A percentile compares a stretch with the other conserved stretches of the same genome.
Conservation (phyloP, 92 coral and sea anemone genomes). For the Heteractis magnifica region DNA sequence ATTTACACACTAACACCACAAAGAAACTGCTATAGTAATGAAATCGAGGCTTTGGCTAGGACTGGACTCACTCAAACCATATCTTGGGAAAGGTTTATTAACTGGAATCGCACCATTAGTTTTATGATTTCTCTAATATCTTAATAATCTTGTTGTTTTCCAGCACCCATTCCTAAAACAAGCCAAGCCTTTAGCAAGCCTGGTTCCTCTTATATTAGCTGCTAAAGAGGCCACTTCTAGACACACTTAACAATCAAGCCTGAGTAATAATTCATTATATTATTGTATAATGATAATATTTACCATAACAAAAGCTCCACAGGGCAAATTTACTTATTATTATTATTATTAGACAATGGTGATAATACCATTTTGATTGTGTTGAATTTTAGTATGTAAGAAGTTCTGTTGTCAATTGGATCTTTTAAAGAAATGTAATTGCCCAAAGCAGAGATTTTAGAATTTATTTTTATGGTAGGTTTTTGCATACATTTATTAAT, state of each 20-base stretch:
- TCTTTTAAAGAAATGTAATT: slow-evolving; percentile 24
- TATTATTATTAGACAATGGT: slow-evolving; percentile 24
- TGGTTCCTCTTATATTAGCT: slow-evolving; percentile 96
- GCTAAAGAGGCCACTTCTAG: slow-evolving; percentile 96
- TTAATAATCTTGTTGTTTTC: not conserved
- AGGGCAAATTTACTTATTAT: slow-evolving; percentile 16
- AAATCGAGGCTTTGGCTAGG: too few species aligned
- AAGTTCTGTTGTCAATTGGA: slow-evolving; percentile 21
- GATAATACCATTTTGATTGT: slow-evolving; percentile 33
- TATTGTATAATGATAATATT: slow-evolving; percentile 23
- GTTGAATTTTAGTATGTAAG: slow-evolving; percentile 27
- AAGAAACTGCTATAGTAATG: too few species aligned
- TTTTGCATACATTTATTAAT: slow-evolving; percentile 21
- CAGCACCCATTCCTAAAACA: slow-evolving; percentile 99
- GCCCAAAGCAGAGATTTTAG: slow-evolving; percentile 12
- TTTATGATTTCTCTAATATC: not conserved
- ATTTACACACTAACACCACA: too few species aligned
- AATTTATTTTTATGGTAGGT: slow-evolving; percentile 35
- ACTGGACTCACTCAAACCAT: not conserved
- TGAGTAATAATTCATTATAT: slow-evolving; percentile 20
- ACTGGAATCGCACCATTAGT: too few species aligned
- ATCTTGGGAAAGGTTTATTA: too few species aligned
- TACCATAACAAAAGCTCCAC: slow-evolving; percentile 18
- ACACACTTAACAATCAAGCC: slow-evolving; percentile 41
- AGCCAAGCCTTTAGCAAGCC: slow-evolving; percentile 98